Conservation (phyloP, 2,888 invertebrate species). For the Zeuzera pyrina region DNA sequence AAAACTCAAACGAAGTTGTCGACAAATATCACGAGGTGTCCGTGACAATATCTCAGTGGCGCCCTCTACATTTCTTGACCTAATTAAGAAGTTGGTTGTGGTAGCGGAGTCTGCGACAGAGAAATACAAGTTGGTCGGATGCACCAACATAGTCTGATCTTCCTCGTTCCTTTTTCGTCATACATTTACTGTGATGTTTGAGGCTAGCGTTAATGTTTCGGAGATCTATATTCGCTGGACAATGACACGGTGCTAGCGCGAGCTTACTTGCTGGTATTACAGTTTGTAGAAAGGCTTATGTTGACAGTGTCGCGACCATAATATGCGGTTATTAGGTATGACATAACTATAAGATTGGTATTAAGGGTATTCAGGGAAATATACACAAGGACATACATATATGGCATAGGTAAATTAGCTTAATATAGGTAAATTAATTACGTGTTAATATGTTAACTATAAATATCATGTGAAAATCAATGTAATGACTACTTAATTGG, state of each 20-base stretch:
- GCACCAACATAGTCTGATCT: slow-evolving; percentile 12
- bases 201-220: background rate
- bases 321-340: too few relatives aligned
- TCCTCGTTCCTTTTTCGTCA: slow-evolving; percentile 2
- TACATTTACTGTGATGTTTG: background rate
- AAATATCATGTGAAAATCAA: too few relatives aligned
- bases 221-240: background rate
- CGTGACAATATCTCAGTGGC: slow-evolving; percentile 11
- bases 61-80: slow-evolving; percentile 23
- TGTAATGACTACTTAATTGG: too few relatives aligned
- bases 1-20: slow-evolving; percentile 22
- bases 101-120: background rate
- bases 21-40: slow-evolving; percentile 18
- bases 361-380: too few relatives aligned
- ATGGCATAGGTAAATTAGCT: too few relatives aligned
- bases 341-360: too few relatives aligned
- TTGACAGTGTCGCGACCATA: slow-evolving; percentile 11
- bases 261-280: slow-evolving; percentile 17
- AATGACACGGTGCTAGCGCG: background rate
- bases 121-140: slow-evolving; percentile 12
- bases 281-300: slow-evolving; percentile 16
- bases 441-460: too few relatives aligned
- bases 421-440: too few relatives aligned
- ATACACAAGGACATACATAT: too few relatives aligned
- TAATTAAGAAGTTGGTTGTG: slow-evolving; percentile 20